These are phyloP conservation scores for Schizotus pectinicornis DNA, from an alignment of 2,888 invertebrate genomes.

Conservation along the genomic window DNA sequence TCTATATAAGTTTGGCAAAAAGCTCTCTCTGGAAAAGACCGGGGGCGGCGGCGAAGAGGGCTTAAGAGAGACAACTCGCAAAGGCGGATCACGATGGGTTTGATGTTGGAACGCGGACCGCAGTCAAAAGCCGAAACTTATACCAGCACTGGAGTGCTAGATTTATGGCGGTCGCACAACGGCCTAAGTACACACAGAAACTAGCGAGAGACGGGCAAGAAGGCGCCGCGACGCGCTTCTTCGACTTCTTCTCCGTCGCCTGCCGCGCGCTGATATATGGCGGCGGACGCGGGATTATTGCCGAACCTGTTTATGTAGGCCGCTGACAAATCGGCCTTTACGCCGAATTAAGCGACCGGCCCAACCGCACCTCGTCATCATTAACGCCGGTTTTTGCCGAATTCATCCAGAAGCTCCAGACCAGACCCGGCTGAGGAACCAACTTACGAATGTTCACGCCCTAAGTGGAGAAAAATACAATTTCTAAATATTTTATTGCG, in stretches of 20 bases:
- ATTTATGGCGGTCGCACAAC: slow-evolving; percentile 39
- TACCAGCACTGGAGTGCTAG: slow-evolving; percentile 38
- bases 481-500: no score
- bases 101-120: slow-evolving; percentile 6
- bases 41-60: slow-evolving; percentile 2
- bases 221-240: slow-evolving; percentile 11
- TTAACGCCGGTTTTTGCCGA: no score
- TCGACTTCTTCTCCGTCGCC: slow-evolving; percentile 9
- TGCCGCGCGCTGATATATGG: slow-evolving; percentile 22
- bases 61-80: slow-evolving; percentile 20
- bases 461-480: no score
- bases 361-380: no score
- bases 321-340: slow-evolving; percentile 28
- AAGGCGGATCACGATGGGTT: slow-evolving; percentile 25
- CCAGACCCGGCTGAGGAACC: no score
- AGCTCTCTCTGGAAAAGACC: background rate
- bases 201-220: slow-evolving; percentile 21
- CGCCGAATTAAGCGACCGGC: slow-evolving; percentile 15
- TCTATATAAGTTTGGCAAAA: slow-evolving; percentile 6
- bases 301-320: slow-evolving; percentile 21
- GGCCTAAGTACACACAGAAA: slow-evolving; percentile 25
- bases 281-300: slow-evolving; percentile 18
- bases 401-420: no score
- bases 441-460: no score
- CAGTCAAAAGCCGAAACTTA: slow-evolving; percentile 40